Percentiles rank a stretch among this genome's conserved stretches.
phyloP scores from a whole-genome alignment of 1,140 invertebrate species.

The Anagrus nilaparvatae region DNA sequence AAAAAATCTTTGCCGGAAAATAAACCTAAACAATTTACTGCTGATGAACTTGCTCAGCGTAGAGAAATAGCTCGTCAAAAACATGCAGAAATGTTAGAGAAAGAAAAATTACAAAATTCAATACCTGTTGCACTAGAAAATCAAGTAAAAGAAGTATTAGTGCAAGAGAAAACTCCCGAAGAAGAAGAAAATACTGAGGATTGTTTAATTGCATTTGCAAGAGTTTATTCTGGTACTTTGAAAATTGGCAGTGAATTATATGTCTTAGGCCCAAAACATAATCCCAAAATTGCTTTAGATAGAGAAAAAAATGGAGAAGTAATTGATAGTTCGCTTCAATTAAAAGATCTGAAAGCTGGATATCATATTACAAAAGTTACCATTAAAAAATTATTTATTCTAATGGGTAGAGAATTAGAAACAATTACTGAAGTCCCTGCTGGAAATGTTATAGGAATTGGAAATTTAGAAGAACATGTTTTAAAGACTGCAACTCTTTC shows the following conservation, averaged over 20 bases:
- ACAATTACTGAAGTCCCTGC: constrained; percentile 67
- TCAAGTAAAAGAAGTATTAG: constrained; percentile 20
- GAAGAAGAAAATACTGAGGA: constrained; percentile 45
- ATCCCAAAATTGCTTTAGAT: constrained; percentile 54
- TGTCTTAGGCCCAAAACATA: constrained; percentile 84
- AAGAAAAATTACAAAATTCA: constrained; percentile 11
- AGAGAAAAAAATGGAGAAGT: constrained; percentile 29
- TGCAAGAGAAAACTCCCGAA: constrained; percentile 6
- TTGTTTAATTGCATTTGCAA: constrained; percentile 84
- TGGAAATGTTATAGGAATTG: constrained; percentile 86
- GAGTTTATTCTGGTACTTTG: constrained; percentile 85
- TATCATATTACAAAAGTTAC: constrained; percentile 51
- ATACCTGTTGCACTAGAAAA: constrained; percentile 23
- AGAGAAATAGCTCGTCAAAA: constrained; percentile 58
- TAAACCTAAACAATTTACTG: constrained; percentile 59
- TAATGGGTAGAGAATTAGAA: constrained; percentile 92
- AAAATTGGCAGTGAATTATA: constrained; percentile 68
- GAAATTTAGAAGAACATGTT: constrained; percentile 75
- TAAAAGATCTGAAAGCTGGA: constrained; percentile 57
- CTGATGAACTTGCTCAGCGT: constrained; percentile 62
- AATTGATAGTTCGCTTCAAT: constrained; percentile 42
- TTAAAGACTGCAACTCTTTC: constrained; percentile 90
- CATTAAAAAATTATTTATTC: constrained; percentile 69
- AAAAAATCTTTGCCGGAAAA: constrained; percentile 60
- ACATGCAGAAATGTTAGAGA: constrained; percentile 42